Evolutionary conservation across 2,797 vertebrate genomes (phyloP).

Genomic region (Lagorchestes hirsutus): DNA sequence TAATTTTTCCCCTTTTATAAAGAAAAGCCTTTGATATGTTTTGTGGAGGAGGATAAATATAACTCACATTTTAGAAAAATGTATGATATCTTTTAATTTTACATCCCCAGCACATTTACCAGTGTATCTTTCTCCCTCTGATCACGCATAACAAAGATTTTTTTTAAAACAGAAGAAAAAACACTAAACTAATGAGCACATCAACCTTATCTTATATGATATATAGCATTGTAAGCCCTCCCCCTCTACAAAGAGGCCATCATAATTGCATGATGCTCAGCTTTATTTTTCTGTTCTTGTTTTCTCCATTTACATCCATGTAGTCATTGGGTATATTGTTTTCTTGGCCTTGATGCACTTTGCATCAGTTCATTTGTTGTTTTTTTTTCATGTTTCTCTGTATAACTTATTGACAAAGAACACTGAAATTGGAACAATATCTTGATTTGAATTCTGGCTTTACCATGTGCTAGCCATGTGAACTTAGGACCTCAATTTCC

Average conservation of each 20-base stretch:
- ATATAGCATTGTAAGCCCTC: background rate
- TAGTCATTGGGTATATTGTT: background rate
- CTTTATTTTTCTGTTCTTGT: background rate
- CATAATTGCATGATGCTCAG: background rate
- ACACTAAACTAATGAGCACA: background rate
- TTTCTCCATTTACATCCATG: background rate
- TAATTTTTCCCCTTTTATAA: background rate
- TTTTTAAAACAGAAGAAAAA: background rate
- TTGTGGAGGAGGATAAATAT: constrained; percentile 1
- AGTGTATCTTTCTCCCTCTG: background rate
- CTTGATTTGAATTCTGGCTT: background rate
- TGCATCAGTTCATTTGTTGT: background rate
- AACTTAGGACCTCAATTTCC: background rate
- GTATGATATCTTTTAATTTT: background rate
- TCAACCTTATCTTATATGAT: background rate
- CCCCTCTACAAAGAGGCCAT: background rate
- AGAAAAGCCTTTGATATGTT: background rate
- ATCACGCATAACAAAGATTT: background rate
- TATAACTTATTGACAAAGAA: constrained; percentile 22
- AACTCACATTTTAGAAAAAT: background rate
- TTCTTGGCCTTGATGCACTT: background rate
- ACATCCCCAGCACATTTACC: background rate
- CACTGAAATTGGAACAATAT: constrained; percentile 24
- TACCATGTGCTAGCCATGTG: background rate
- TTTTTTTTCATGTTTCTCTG: constrained; percentile 38